Evolutionary conservation across 2,888 invertebrate genomes (phyloP).

Genomic region (Leistus spinibarbis): DNA sequence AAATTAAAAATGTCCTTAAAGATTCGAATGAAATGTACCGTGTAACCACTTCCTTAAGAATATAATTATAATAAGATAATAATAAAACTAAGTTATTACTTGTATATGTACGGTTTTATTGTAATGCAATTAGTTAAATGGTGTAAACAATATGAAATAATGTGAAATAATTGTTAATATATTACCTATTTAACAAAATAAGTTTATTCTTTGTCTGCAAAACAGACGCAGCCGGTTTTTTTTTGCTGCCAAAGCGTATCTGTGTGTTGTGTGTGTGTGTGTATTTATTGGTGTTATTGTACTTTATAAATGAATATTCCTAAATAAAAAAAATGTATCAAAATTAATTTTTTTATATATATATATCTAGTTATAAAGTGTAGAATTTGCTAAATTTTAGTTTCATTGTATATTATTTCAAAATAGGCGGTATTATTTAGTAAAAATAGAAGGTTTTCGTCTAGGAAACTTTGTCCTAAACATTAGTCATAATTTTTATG

Average conservation of each 20-base stretch:
- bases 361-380: not conserved
- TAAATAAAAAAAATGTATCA: slow-evolving; percentile 31
- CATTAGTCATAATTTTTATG: slow-evolving; percentile 36
- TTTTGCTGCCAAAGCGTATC: slow-evolving; percentile 34
- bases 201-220: slow-evolving; percentile 34
- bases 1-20: not conserved
- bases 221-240: slow-evolving; percentile 39
- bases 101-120: slow-evolving; percentile 13
- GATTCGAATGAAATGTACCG: not conserved
- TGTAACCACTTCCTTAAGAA: not conserved
- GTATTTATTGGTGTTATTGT: slow-evolving; percentile 39
- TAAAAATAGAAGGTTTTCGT: slow-evolving; percentile 15
- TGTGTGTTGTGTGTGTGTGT: slow-evolving; percentile 16
- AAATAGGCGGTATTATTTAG: not conserved
- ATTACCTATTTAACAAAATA: slow-evolving; percentile 26
- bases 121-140: slow-evolving; percentile 1
- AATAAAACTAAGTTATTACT: slow-evolving; percentile 16
- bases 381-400: not conserved
- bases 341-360: not conserved
- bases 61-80: slow-evolving; percentile 3
- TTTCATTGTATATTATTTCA: not conserved
- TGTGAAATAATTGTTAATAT: slow-evolving; percentile 8
- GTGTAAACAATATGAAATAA: slow-evolving; percentile 21
- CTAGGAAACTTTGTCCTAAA: slow-evolving; percentile 22
- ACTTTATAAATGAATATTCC: slow-evolving; percentile 38